These are phyloP conservation scores for Agrenia bidenticulata DNA, from an alignment of 2,888 invertebrate genomes.

Conservation along the genomic window DNA sequence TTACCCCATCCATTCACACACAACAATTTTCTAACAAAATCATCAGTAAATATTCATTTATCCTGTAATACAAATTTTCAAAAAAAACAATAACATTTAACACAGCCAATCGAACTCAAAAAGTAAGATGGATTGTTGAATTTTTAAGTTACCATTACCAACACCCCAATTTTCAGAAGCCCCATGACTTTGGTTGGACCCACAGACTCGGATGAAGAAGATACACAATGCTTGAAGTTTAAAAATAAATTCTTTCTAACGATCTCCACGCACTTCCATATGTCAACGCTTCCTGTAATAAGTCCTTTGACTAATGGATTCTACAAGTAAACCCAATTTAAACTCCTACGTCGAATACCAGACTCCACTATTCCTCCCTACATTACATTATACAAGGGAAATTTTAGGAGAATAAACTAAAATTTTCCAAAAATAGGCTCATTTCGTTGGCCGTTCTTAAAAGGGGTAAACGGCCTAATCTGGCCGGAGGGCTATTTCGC, in stretches of 20 bases:
- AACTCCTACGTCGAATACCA: not conserved
- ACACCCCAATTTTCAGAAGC: too few species aligned
- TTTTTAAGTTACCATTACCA: too few species aligned
- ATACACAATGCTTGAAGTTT: constrained; percentile 15
- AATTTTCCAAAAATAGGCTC: constrained; percentile 21
- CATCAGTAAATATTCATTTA: too few species aligned
- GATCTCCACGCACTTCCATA: constrained; percentile 9
- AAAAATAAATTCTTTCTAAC: constrained; percentile 14
- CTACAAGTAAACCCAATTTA: constrained; percentile 10
- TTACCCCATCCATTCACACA: too few species aligned
- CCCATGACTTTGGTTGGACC: too few species aligned
- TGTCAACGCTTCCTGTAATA: constrained; percentile 18
- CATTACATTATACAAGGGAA: not conserved
- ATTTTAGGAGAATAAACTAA: not conserved
- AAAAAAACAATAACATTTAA: too few species aligned
- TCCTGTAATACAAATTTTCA: too few species aligned
- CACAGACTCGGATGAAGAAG: too few species aligned
- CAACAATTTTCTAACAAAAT: too few species aligned
- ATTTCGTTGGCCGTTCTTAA: not conserved
- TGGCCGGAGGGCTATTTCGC: constrained; percentile 23
- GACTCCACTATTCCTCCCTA: not conserved
- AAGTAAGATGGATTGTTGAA: too few species aligned
- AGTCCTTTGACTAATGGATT: constrained; percentile 17
- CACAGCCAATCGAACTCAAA: too few species aligned
- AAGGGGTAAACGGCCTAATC: constrained; percentile 21